These are phyloP conservation scores for Corythaeola cristata DNA, from an alignment of 2,113 vertebrate genomes.

Conservation along the genomic window DNA sequence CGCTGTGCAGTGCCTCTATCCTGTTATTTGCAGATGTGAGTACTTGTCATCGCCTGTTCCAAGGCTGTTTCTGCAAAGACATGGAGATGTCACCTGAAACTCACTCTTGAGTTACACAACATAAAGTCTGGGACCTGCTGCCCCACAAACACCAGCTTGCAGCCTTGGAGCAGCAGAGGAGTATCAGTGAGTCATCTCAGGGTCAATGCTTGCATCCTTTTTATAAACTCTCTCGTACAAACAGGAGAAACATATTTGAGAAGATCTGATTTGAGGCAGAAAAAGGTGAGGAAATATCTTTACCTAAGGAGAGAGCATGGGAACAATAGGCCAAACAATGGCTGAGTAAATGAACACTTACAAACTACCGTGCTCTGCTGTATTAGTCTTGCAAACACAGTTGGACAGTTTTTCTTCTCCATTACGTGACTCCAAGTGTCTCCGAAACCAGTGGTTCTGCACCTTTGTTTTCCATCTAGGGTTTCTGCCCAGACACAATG, in stretches of 20 bases:
- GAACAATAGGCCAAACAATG: not conserved
- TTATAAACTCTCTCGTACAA: not conserved
- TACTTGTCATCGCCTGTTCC: not conserved
- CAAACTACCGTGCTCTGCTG: not conserved
- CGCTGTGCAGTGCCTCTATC: not conserved
- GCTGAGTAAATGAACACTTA: not conserved
- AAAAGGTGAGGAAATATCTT: not conserved
- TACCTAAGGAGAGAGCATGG: not conserved
- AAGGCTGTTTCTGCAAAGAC: not conserved
- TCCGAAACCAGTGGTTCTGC: not conserved
- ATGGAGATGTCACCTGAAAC: not conserved
- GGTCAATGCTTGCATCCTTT: not conserved
- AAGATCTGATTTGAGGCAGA: not conserved
- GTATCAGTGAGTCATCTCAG: not conserved
- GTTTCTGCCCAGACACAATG: not conserved
- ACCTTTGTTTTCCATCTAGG: not conserved
- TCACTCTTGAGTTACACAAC: not conserved
- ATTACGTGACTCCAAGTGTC: not conserved
- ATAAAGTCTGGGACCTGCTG: not conserved
- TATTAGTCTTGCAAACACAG: accelerated
- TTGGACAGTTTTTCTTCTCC: not conserved
- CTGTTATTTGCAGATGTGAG: not conserved
- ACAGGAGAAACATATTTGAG: not conserved
- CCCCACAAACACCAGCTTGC: not conserved
- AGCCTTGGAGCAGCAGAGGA: not conserved